Base-by-base conservation (phyloP, 2,797 vertebrate species). In the Gymnothorax javanicus region DNA sequence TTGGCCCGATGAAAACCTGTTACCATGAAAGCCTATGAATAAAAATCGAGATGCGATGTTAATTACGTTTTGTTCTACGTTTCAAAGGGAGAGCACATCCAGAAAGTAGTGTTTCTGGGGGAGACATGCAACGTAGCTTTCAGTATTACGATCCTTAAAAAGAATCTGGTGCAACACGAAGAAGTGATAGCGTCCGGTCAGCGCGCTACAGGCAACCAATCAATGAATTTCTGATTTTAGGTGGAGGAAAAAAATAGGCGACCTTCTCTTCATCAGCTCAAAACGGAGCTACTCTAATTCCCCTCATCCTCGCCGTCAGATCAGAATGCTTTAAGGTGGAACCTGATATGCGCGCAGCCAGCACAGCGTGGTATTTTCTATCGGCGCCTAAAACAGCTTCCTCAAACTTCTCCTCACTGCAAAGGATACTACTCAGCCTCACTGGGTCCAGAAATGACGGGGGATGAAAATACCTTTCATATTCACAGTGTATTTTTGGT, bases 31-130 rank as follows among this genome's bases (percentile, higher is more conserved):
- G 86, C 20, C 82, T 12, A 50, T 52, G 50, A 20, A 67, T 64
- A 27, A 83, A 25, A 56, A 54, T 27, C 27, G 82, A 25, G 64
- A 43, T 75, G 82, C 67, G 71, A 87, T 84, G 82, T 87, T 84
- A 84, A 75, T 58, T 82, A 83, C 57, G 86, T 67, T 71, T 87
- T 73, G 71, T 50, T 57, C 86, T 83, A 83, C 56, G 43, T 83
- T 54, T 54, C 17, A 50, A 25, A 54, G 64, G 79, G 86, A 25
- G 64, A 87, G 56, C 69, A 25, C 82, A 25, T 84, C 33, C 73
- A 87, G 43, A 77, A 56, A 69, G 82, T 58, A 56, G 75, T 50
- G 82, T 43, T 27, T 50, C 52, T 64, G 82, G 60, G 11, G 57
- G 60, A 33, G 86, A 75, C 11, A 20, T 27, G 58, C 43, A 25